Base-by-base conservation (phyloP, 1,140 invertebrate species). In the Forficula auricularia region DNA sequence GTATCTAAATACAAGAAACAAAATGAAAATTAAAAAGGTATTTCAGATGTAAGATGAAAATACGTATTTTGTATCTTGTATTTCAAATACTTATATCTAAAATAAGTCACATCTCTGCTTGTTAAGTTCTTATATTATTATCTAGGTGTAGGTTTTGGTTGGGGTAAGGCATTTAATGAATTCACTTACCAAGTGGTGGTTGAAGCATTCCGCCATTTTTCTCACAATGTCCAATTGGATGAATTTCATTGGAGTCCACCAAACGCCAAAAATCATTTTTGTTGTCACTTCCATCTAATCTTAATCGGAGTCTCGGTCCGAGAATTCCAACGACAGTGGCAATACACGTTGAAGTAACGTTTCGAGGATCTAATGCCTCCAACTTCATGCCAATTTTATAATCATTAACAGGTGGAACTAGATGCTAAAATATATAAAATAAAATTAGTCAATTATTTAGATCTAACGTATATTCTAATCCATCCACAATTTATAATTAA, bases 211-310 rank as follows among this genome's bases (percentile, higher is more conserved):
- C 88, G 30, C 85, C 85, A 56, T 82, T 77, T 62, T 87, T 87
- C 58, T 96, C 87, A 65, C 88, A 92, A 55, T 88, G 76, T 1
- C 91, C 92, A 56, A 96, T 88, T 4, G 86, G 80, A 66, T 94
- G 85, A 38, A 97, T 89, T 54, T 95, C 89, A 47, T 76, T 79
- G 13, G 88, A 89, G 65, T 98, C 92, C 0, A 96, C 89, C 18
- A 97, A 66, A 42, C 90, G 68, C 90, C 91, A 98, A 58, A 97
- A 97, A 64, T 96, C 91, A 67, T 97, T 97, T 58, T 91, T 92
- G 55, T 94, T 89, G 56, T 96, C 92, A 57, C 86, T 91, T 16
- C 94, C 94, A 66, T 97, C 92, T 2, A 97, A 65, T 47, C 94
- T 71, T 27, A 98, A 61, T 45, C 90, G 69, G 30, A 98, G 61